A percentile compares a stretch with the other conserved stretches of the same genome.
Evolutionary conservation across 2,797 vertebrate genomes (phyloP).

Genomic region (Syndactyla subalaris): DNA sequence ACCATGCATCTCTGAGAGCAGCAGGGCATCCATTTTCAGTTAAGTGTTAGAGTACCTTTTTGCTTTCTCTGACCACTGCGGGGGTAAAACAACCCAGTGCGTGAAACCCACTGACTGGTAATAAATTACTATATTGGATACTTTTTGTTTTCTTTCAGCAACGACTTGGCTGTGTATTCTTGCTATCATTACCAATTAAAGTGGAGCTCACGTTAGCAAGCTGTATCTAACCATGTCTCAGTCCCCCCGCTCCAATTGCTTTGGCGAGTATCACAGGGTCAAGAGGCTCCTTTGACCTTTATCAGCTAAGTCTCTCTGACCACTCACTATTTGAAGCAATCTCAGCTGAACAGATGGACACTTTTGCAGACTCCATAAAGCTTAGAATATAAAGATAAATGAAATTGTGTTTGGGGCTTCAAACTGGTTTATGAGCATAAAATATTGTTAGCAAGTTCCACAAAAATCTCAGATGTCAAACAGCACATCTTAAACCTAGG

Average conservation of each 20-base stretch:
- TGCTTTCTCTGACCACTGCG: conserved; percentile 77
- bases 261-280: conserved; percentile 77
- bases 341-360: conserved; percentile 90
- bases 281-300: conserved; percentile 83
- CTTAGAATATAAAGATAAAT: conserved; percentile 87
- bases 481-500: not conserved
- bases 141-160: conserved; percentile 81
- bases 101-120: conserved; percentile 78
- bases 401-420: conserved; percentile 76
- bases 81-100: conserved; percentile 77
- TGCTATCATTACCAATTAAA: conserved; percentile 82
- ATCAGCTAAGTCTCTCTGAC: conserved; percentile 80
- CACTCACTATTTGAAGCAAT: conserved; percentile 80
- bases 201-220: conserved; percentile 64
- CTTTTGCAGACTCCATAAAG: conserved; percentile 79
- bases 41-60: conserved; percentile 80
- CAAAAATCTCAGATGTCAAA: conserved; percentile 32
- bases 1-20: conserved; percentile 76
- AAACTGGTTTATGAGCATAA: conserved; percentile 69
- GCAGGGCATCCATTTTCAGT: conserved; percentile 78
- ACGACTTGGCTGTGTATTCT: conserved; percentile 72
- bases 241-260: conserved; percentile 71
- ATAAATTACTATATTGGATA: conserved; percentile 84
- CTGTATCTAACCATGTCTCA: conserved; percentile 76
- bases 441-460: conserved; percentile 52